Base-by-base conservation (phyloP, 1,140 invertebrate genomes). In the Zaprionus ornatus region DNA sequence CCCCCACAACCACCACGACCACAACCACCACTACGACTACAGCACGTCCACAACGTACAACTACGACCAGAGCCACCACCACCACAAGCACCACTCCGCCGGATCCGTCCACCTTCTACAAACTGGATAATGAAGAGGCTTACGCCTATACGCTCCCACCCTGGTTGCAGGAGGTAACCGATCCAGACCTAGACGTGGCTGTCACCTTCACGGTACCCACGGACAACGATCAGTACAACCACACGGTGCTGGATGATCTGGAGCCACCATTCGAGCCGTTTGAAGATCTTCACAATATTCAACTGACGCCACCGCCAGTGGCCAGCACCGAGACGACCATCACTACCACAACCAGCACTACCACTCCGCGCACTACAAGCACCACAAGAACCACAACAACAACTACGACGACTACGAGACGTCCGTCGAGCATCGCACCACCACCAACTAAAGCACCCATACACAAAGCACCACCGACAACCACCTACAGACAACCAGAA, bases 161-260 rank as follows among this genome's bases (percentile, higher is more conserved):
- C 2, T 92, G 85, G 88, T 54, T 92, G 27, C 80, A 86, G 48
- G 91, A 82, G 32, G 87, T 92, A 10, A 92, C 91, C 70, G 91
- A 92, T 69, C 88, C 91, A 1, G 91, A 92, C 32, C 60, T 92
- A 23, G 91, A 92, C 65, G 91, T 91, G 32, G 91, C 91, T 5
- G 91, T 92, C 13, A 90, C 85, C n/a, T 92, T 82, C n/a, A 76
- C 79, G 4, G 75, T 85, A 52, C 91, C 91, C 54, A 79, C 79
- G 10, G 83, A 92, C 52, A 84, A 92, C 35, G 82, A 91, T 62
- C 69, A 92, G 57, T 92, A 92, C 27, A 92, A 92, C 35, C 85
- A 92, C 19, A 90, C 79, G 3, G 25, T 92, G 59, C 40, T 60
- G 4, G 74, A 73, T 3, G 91, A 92, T 40, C 32, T 92, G 21